A percentile compares a stretch with the other conserved stretches of the same genome.
Conservation (phyloP, 2,888 invertebrate genomes). For the Geophilus truncorum region DNA sequence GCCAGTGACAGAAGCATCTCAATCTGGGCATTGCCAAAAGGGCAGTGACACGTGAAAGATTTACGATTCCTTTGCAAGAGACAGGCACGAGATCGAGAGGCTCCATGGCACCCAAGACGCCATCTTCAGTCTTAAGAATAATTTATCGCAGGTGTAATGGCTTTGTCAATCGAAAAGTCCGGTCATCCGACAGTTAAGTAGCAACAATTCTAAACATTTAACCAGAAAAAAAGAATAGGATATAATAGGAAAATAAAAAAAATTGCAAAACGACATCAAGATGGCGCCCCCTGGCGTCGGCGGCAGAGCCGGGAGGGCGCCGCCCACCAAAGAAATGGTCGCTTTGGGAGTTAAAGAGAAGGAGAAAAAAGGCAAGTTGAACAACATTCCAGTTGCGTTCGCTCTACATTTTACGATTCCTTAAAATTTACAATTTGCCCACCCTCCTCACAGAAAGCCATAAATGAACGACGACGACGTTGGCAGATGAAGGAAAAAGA, state of each 20-base stretch:
- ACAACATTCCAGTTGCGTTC: slow-evolving; percentile 2
- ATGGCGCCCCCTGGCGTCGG: not conserved
- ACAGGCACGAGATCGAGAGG: not conserved
- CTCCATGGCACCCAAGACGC: not conserved
- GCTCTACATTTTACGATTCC: not conserved
- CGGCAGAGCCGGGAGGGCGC: not conserved
- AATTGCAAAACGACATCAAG: not conserved
- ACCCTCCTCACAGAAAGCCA: not conserved
- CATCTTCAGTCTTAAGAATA: not conserved
- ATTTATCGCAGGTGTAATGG: not conserved
- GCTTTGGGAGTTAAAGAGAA: not conserved
- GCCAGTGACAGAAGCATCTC: too few species aligned
- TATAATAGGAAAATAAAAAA: not conserved
- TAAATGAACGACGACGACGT: not conserved
- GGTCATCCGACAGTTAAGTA: not conserved
- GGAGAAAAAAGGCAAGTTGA: not conserved
- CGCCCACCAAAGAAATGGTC: slow-evolving; percentile 3
- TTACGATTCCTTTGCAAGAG: not conserved
- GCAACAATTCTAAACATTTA: too few species aligned
- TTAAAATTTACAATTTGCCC: not conserved
- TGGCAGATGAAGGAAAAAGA: not conserved
- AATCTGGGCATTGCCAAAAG: not conserved
- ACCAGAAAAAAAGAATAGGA: too few species aligned
- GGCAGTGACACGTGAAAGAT: not conserved
- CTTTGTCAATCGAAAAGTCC: not conserved